Evolutionary conservation across 2,797 vertebrate species (phyloP).

Genomic region (Epinephelus coioides): DNA sequence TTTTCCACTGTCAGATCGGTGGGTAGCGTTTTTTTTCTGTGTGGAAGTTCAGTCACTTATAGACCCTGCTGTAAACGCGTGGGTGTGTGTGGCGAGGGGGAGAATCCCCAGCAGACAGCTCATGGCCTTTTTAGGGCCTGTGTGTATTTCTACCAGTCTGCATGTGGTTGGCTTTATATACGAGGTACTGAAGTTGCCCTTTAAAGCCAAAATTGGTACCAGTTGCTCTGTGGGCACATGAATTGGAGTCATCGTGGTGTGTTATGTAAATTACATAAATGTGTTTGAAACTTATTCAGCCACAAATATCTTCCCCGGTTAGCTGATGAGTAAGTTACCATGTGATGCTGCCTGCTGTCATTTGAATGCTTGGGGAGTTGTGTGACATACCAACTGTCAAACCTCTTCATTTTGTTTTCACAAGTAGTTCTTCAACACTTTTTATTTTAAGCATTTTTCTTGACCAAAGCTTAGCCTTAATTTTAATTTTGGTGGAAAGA

Average conservation of each 20-base stretch:
- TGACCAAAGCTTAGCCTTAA: background rate
- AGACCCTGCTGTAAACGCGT: constrained; percentile 69
- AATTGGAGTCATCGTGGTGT: constrained; percentile 10
- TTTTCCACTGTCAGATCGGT: constrained; percentile 81
- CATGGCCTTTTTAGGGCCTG: constrained; percentile 66
- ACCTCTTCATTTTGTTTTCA: constrained; percentile 34
- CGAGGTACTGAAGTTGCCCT: constrained; percentile 53
- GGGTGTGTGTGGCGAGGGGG: constrained; percentile 67
- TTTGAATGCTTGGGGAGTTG: constrained; percentile 46
- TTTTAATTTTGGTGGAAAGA: background rate
- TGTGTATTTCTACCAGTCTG: constrained; percentile 50
- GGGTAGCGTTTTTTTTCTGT: constrained; percentile 58
- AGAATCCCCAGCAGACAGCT: constrained; percentile 79
- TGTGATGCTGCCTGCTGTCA: constrained; percentile 54
- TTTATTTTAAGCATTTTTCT: background rate
- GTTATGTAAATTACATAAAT: constrained; percentile 50
- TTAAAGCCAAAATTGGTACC: constrained; percentile 52
- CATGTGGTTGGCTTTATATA: constrained; percentile 45
- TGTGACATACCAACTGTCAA: constrained; percentile 35
- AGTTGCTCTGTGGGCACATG: constrained; percentile 20
- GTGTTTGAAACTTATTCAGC: constrained; percentile 42
- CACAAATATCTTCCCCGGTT: constrained; percentile 46
- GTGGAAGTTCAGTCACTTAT: constrained; percentile 72
- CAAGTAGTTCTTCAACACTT: background rate
- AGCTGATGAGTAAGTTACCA: constrained; percentile 55